phyloP scores from a whole-genome alignment of 1,140 invertebrate genomes.

The Lanistes nyassanus region DNA sequence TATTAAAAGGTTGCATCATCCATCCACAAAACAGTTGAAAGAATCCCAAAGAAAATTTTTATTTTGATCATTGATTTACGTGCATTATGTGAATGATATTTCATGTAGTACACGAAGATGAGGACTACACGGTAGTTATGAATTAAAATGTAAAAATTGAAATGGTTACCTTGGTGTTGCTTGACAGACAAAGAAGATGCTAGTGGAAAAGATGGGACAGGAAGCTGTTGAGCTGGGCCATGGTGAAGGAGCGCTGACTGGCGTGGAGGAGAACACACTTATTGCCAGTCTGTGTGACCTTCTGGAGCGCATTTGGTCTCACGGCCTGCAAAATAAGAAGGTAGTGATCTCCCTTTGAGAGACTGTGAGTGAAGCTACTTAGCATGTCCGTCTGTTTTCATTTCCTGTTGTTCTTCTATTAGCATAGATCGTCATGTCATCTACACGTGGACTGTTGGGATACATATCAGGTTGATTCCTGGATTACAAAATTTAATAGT shows the following conservation, averaged over 20 bases:
- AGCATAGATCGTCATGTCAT: no score
- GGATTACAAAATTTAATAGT: no score
- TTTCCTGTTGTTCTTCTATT: no score
- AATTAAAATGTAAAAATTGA: no score
- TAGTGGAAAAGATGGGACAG: constrained; percentile 94
- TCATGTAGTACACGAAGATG: no score
- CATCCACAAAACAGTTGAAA: not conserved
- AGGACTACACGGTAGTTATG: no score
- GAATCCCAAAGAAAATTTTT: not conserved
- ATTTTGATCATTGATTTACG: not conserved
- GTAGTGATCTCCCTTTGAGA: constrained; percentile 60
- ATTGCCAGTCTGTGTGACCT: constrained; percentile 98
- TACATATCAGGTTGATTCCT: no score
- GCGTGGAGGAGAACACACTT: constrained; percentile 96
- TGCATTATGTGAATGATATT: no score
- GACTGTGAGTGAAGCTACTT: no score
- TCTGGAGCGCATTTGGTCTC: constrained; percentile 96
- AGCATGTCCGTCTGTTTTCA: no score
- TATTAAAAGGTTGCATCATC: not conserved
- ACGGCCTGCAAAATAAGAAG: constrained; percentile 94
- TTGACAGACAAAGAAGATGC: constrained; percentile 94
- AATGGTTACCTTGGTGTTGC: no score
- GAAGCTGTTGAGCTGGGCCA: constrained; percentile 88
- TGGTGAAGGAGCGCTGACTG: constrained; percentile 73
- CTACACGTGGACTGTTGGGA: no score